A percentile compares a stretch with the other conserved stretches of the same genome.
Evolutionary conservation across 2,797 vertebrate species (phyloP).

Genomic region (Esox masquinongy): DNA sequence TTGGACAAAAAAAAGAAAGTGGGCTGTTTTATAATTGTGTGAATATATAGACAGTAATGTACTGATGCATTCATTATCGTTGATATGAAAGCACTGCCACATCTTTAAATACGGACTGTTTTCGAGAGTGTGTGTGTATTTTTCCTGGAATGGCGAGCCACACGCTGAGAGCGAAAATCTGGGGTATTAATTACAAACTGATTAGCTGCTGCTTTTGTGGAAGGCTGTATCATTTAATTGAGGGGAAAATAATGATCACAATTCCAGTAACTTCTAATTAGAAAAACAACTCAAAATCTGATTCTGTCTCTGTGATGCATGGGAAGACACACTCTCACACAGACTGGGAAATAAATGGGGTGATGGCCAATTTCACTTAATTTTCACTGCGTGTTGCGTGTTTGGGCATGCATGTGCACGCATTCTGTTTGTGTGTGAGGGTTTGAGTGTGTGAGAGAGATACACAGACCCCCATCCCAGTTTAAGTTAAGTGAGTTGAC

Average conservation of each 20-base stretch:
- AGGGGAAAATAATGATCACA: slow-evolving; percentile 78
- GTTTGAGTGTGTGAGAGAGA: slow-evolving; percentile 26
- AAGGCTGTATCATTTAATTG: slow-evolving; percentile 81
- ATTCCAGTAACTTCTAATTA: slow-evolving; percentile 81
- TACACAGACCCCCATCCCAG: slow-evolving; percentile 29
- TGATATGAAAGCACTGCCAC: slow-evolving; percentile 25
- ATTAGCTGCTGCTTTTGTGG: slow-evolving; percentile 70
- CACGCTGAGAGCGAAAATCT: slow-evolving; percentile 42
- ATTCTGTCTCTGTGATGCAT: slow-evolving; percentile 71
- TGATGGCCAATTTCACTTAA: slow-evolving; percentile 16
- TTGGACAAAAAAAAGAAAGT: slow-evolving; percentile 11
- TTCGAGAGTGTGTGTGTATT: not conserved
- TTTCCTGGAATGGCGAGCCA: slow-evolving; percentile 9
- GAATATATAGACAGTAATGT: slow-evolving; percentile 24
- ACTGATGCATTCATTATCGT: slow-evolving; percentile 27
- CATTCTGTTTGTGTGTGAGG: not conserved
- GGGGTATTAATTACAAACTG: slow-evolving; percentile 78
- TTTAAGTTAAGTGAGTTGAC: slow-evolving; percentile 63
- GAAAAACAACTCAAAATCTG: slow-evolving; percentile 79
- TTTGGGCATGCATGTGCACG: not conserved
- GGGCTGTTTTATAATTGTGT: slow-evolving; percentile 14
- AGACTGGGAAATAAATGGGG: slow-evolving; percentile 32
- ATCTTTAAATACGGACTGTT: not conserved
- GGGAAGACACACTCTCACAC: slow-evolving; percentile 52
- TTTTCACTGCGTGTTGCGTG: slow-evolving; percentile 5